Evolutionary conservation across 2,113 vertebrate genomes (phyloP).

Genomic region (Chlamydotis undulata): DNA sequence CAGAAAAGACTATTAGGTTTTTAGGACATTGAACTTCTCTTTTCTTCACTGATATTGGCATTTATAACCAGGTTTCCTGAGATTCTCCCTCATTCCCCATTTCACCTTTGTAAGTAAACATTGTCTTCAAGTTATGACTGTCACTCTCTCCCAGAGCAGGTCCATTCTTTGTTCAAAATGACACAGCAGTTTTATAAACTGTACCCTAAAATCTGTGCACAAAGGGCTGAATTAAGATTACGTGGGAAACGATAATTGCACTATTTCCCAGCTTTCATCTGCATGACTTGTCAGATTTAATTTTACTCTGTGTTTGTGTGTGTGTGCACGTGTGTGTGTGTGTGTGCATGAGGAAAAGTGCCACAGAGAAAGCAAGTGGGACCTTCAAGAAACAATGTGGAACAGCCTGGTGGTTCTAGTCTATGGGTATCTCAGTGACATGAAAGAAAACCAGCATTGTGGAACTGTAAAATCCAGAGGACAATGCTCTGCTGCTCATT

Average conservation of each 20-base stretch:
- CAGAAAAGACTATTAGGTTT: neutral
- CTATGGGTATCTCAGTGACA: neutral
- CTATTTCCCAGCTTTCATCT: conserved; percentile 40
- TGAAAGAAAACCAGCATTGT: neutral
- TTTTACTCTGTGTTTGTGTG: neutral
- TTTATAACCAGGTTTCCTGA: neutral
- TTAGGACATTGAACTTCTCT: neutral
- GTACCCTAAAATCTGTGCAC: neutral
- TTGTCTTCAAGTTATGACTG: neutral
- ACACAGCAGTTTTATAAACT: neutral
- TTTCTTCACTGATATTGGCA: neutral
- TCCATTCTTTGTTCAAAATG: neutral
- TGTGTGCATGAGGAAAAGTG: neutral
- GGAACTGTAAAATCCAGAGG: neutral
- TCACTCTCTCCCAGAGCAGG: neutral
- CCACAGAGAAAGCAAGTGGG: neutral
- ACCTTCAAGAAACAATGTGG: neutral
- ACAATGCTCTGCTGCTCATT: neutral
- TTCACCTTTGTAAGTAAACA: neutral
- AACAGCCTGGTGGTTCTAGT: neutral
- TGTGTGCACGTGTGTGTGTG: neutral
- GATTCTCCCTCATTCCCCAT: neutral
- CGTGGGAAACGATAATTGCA: neutral
- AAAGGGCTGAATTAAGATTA: neutral
- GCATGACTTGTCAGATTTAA: conserved; percentile 27